Evolutionary conservation across 2,797 vertebrate genomes (phyloP).

Genomic region (Gymnothorax reevesii): DNA sequence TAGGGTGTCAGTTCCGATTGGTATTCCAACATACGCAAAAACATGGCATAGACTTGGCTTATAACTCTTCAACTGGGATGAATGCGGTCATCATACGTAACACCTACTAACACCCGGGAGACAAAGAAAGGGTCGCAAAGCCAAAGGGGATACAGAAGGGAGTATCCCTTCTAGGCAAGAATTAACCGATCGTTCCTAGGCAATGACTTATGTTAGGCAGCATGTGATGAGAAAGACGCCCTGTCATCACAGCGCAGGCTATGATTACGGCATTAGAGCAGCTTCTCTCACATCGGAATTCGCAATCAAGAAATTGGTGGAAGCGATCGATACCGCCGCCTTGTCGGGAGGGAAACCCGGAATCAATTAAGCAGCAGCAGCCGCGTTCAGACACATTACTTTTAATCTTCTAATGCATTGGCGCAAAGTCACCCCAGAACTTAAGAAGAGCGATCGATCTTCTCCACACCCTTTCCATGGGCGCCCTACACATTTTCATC

Average conservation of each 20-base stretch:
- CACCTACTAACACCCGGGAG: conserved; percentile 26
- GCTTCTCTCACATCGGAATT: conserved; percentile 72
- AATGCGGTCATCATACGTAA: background rate
- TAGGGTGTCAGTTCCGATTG: too few species aligned
- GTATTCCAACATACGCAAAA: background rate
- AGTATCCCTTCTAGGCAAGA: too few species aligned
- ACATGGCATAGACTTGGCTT: too few species aligned
- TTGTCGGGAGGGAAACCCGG: conserved; percentile 57
- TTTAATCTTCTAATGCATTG: conserved; percentile 81
- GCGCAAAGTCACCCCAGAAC: conserved; percentile 49
- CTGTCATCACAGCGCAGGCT: conserved; percentile 68
- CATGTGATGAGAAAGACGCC: conserved; percentile 70
- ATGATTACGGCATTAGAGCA: conserved; percentile 77
- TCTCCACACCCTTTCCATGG: conserved; percentile 55
- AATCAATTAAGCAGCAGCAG: conserved; percentile 73
- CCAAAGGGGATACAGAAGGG: conserved; percentile 42
- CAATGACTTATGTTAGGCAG: conserved; percentile 56
- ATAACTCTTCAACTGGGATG: background rate
- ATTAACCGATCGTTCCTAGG: conserved; percentile 63
- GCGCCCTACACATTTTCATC: conserved; percentile 57
- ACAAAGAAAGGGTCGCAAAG: conserved; percentile 38
- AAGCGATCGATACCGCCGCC: conserved; percentile 69
- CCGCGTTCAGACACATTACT: conserved; percentile 68
- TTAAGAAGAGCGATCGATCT: conserved; percentile 67
- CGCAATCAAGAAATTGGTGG: conserved; percentile 78